Evolutionary conservation across 1,140 invertebrate species (phyloP).

Genomic region (Drosophila persimilis): DNA sequence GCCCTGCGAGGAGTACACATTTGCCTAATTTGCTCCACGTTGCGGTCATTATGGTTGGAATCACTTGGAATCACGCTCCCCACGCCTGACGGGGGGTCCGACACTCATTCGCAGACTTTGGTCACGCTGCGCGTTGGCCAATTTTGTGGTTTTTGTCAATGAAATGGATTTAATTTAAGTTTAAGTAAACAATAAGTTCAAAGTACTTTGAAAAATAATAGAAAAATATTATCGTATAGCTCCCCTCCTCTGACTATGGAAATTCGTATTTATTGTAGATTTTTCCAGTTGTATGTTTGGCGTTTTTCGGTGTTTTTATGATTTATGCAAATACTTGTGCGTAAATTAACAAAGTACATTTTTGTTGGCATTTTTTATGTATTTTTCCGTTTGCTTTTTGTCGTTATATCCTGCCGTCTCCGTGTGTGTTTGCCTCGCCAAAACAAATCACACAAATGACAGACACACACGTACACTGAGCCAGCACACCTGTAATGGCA

Average conservation of each 20-base stretch:
- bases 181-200: background rate
- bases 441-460: slow-evolving; percentile 73
- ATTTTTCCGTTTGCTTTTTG: slow-evolving; percentile 51
- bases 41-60: slow-evolving; percentile 37
- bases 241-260: background rate
- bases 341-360: slow-evolving; percentile 79
- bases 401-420: slow-evolving; percentile 11
- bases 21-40: slow-evolving; percentile 14
- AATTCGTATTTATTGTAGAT: background rate
- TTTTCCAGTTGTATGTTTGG: slow-evolving; percentile 10
- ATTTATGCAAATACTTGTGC: slow-evolving; percentile 72
- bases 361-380: slow-evolving; percentile 58
- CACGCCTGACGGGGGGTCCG: background rate
- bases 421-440: slow-evolving; percentile 63
- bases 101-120: background rate
- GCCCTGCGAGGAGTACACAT: slow-evolving; percentile 15
- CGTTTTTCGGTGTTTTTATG: slow-evolving; percentile 27
- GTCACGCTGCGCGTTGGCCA: slow-evolving; percentile 27
- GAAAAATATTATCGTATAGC: no score
- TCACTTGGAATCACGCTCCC: background rate
- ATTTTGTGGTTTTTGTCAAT: slow-evolving; percentile 10
- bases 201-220: no score
- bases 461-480: slow-evolving; percentile 9
- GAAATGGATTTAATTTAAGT: background rate
- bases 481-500: background rate